A percentile compares a stretch with the other conserved stretches of the same genome.
These are phyloP conservation scores for Nothocercus nigrocapillus DNA, from an alignment of 2,113 vertebrate genomes.

Conservation along the genomic window DNA sequence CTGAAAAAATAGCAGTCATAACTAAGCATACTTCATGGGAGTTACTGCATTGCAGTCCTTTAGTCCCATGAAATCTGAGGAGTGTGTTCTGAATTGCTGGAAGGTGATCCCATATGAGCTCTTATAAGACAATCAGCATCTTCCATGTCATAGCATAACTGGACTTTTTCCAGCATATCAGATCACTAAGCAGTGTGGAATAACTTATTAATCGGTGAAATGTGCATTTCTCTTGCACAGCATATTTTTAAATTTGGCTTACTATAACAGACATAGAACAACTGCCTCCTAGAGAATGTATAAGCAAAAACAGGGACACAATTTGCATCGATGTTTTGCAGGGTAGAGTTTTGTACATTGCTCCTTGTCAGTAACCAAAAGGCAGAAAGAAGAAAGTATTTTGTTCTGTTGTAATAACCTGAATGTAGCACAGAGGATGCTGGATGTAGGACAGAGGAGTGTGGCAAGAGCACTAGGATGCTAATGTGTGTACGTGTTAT, in stretches of 20 bases:
- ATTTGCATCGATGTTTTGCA: not conserved
- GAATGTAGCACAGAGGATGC: not conserved
- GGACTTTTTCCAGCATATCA: not conserved
- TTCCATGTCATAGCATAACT: not conserved
- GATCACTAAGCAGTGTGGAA: not conserved
- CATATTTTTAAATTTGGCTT: not conserved
- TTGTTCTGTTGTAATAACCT: not conserved
- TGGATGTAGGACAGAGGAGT: not conserved
- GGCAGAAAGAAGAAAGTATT: not conserved
- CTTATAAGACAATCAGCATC: fast-evolving
- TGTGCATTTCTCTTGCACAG: not conserved
- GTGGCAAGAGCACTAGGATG: not conserved
- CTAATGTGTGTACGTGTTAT: not conserved
- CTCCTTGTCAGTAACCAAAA: not conserved
- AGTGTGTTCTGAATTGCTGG: not conserved
- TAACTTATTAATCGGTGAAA: not conserved
- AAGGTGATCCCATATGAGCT: not conserved
- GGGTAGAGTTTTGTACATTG: not conserved
- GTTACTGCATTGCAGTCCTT: not conserved
- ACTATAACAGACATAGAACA: not conserved
- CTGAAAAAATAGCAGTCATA: not conserved
- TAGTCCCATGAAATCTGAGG: not conserved
- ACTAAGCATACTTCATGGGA: not conserved
- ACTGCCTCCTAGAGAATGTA: not conserved
- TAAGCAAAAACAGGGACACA: not conserved